A percentile compares a stretch with the other conserved stretches of the same genome.
These are phyloP conservation scores for Mus pahari DNA, from an alignment of 2,113 vertebrate genomes.

Conservation along the genomic window DNA sequence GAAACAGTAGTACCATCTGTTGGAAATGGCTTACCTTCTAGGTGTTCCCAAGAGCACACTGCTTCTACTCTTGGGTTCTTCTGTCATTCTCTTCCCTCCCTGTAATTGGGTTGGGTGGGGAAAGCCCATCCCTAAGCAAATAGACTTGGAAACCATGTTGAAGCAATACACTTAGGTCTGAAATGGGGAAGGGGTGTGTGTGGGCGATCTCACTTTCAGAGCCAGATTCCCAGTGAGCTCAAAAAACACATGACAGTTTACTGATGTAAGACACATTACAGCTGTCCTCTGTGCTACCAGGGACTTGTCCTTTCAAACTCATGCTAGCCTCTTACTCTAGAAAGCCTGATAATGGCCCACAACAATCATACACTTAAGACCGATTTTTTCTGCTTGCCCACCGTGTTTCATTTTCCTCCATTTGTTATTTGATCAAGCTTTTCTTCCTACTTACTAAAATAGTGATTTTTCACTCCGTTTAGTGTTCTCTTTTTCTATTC, in stretches of 20 bases:
- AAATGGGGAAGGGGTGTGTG: background rate
- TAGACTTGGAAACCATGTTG: background rate
- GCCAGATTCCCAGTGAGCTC: background rate
- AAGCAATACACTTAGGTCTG: background rate
- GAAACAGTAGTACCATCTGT: background rate
- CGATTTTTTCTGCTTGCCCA: background rate
- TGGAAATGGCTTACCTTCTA: background rate
- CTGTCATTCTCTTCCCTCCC: background rate
- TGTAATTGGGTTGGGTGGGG: background rate
- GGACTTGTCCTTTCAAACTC: background rate
- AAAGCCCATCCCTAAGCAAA: background rate
- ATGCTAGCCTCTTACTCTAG: background rate
- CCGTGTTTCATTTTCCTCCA: background rate
- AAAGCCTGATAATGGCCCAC: background rate
- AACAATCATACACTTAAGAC: background rate
- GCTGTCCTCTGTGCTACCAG: background rate
- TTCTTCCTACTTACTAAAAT: conserved; percentile 54
- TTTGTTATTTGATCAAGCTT: background rate
- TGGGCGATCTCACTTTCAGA: background rate
- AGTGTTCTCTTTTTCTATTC: background rate
- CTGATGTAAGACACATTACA: background rate
- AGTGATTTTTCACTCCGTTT: background rate
- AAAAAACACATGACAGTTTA: background rate
- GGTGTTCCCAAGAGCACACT: background rate
- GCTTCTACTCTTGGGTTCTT: background rate